These are phyloP conservation scores for Antheraea assamensis DNA, from an alignment of 2,888 invertebrate genomes.

Conservation along the genomic window DNA sequence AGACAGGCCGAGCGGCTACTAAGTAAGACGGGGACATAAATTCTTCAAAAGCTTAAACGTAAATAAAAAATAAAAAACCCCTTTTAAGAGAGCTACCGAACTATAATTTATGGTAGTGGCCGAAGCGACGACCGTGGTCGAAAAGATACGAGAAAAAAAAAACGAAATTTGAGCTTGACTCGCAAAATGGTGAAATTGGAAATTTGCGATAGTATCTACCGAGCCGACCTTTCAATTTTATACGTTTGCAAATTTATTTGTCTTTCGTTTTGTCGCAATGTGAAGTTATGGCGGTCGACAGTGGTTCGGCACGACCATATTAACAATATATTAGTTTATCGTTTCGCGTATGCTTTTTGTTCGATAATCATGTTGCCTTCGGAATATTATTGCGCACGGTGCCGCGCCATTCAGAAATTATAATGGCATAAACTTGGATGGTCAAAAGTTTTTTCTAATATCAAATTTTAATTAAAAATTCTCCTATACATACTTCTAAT, in stretches of 20 bases:
- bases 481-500: too few species aligned
- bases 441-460: neutral
- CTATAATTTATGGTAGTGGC: conserved; percentile 79
- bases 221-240: conserved; percentile 76
- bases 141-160: conserved; percentile 58
- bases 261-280: conserved; percentile 54
- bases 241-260: conserved; percentile 69
- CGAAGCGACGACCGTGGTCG: conserved; percentile 68
- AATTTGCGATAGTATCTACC: conserved; percentile 79
- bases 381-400: neutral
- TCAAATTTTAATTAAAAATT: neutral
- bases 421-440: neutral
- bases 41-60: conserved; percentile 79
- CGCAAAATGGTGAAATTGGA: conserved; percentile 82
- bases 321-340: conserved; percentile 34
- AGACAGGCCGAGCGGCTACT: conserved; percentile 73
- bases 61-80: conserved; percentile 74
- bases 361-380: conserved; percentile 7
- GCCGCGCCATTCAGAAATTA: neutral
- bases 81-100: conserved; percentile 81
- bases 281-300: conserved; percentile 54
- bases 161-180: conserved; percentile 54
- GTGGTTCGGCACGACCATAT: conserved; percentile 26
- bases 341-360: conserved; percentile 17
- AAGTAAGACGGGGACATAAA: conserved; percentile 81